phyloP scores from a whole-genome alignment of 1,140 invertebrate genomes.

The Hesperophylax magnus region DNA sequence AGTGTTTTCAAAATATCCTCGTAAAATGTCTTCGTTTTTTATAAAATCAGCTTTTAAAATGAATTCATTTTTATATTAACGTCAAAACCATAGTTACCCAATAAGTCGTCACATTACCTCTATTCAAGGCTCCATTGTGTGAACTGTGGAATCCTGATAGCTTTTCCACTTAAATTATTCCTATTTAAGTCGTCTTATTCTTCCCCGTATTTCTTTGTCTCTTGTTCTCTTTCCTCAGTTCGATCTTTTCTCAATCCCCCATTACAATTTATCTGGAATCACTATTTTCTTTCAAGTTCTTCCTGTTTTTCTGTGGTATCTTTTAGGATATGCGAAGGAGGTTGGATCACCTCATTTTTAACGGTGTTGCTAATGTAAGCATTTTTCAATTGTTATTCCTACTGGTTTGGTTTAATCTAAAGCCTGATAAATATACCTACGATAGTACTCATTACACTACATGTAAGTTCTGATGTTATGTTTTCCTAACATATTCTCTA shows the following conservation, averaged over 20 bases:
- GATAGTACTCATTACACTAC: no score
- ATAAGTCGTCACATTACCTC: neutral
- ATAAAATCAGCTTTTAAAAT: no score
- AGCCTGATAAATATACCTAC: no score
- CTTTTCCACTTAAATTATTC: slow-evolving; percentile 35
- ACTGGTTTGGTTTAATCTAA: no score
- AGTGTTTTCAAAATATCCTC: no score
- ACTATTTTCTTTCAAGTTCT: neutral
- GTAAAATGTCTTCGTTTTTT: no score
- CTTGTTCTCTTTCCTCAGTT: slow-evolving; percentile 1
- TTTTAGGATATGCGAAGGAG: neutral
- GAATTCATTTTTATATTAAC: no score
- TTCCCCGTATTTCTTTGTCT: neutral
- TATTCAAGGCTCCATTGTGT: neutral
- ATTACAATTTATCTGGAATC: slow-evolving; percentile 43
- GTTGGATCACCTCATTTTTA: no score
- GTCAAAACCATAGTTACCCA: neutral
- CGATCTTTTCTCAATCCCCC: slow-evolving; percentile 1
- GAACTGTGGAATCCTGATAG: slow-evolving; percentile 18
- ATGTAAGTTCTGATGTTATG: no score
- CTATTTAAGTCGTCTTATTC: slow-evolving; percentile 17
- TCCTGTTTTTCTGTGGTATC: neutral
- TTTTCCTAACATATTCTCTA: no score
- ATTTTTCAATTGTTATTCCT: no score
- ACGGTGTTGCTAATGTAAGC: no score